These are phyloP conservation scores for Pachyramphus minor DNA, from an alignment of 2,113 vertebrate genomes.

Conservation along the genomic window DNA sequence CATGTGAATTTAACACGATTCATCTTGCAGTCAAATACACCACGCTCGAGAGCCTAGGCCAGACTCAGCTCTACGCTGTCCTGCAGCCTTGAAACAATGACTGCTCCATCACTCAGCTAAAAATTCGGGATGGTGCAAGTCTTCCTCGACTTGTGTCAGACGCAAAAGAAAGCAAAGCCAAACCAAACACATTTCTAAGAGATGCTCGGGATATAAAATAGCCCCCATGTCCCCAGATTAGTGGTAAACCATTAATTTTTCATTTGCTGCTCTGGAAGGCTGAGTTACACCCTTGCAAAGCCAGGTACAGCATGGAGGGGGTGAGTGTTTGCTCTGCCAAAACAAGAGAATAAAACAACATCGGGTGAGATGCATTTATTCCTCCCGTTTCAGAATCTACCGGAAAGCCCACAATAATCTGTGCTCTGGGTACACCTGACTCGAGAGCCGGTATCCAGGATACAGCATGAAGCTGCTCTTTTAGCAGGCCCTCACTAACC, in stretches of 20 bases:
- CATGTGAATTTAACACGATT: constrained; percentile 22
- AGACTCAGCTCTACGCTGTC: background rate
- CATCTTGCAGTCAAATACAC: constrained; percentile 2
- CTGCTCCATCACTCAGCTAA: constrained; percentile 24
- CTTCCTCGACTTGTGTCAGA: background rate
- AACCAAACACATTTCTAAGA: background rate
- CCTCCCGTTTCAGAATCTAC: constrained; percentile 57
- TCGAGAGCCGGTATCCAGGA: constrained; percentile 79
- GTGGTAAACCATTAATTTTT: background rate
- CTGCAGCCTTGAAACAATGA: constrained; percentile 18
- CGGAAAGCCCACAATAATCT: constrained; percentile 69
- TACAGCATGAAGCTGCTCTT: constrained; percentile 81
- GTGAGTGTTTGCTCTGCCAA: constrained; percentile 26
- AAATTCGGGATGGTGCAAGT: background rate
- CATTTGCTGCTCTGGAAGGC: background rate
- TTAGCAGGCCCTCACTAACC: constrained; percentile 70
- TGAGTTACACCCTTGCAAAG: background rate
- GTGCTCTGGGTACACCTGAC: constrained; percentile 70
- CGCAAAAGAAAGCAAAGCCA: background rate
- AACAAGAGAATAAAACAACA: background rate
- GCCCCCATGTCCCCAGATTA: background rate
- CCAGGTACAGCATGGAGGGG: background rate
- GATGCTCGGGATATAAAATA: background rate
- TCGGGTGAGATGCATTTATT: constrained; percentile 1
- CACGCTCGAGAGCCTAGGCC: constrained; percentile 17